Base-by-base conservation (phyloP, 2,797 vertebrate genomes). In the Gadopsis bispinosus region DNA sequence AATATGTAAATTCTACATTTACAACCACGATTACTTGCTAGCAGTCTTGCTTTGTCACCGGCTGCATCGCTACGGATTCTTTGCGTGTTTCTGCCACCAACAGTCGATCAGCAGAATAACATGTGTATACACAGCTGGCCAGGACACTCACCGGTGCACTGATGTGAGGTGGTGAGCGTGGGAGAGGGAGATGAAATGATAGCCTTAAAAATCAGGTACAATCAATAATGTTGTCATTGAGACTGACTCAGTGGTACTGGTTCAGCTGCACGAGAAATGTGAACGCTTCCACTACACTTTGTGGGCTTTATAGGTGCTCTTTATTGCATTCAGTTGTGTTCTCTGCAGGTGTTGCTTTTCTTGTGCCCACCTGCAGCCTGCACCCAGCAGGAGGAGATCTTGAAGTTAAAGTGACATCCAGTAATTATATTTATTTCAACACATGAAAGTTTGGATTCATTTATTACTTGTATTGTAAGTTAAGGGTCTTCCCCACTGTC, bases 301-400 rank as follows among this genome's bases (percentile, higher is more conserved):
- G 35, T 64, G 19, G 41, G 13, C 33, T 41, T 55, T n/a, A 16
- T 43, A 75, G 26, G 14, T 73, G 45, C 48, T 59, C 20, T 48
- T 78, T 70, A 69, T 73, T 69, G 37, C 14, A 51, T 68, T 20
- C 17, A 69, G 45, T 10, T 80, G 43, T 29, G 16, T 55, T 65
- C 11, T 53, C 51, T 62, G 75, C 73, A 74, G 78, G 63, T 69
- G 75, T 75, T 77, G 53, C 48, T 53, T 73, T 79, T 59, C 69
- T 80, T 73, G 69, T 63, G 63, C 69, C 60, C 43, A 29, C 60
- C 75, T 69, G 53, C 73, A 65, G 50, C n/a, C 66, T 62, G 33
- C 76, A 73, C 71, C 13, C 61, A 58, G 76, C 81, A 73, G 81
- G 83, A 64, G 58, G 50, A 56, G 72, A 62, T 77, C 77, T 77